These are phyloP conservation scores for Anagyrus pseudococci DNA, from an alignment of 2,888 invertebrate genomes.

Conservation along the genomic window DNA sequence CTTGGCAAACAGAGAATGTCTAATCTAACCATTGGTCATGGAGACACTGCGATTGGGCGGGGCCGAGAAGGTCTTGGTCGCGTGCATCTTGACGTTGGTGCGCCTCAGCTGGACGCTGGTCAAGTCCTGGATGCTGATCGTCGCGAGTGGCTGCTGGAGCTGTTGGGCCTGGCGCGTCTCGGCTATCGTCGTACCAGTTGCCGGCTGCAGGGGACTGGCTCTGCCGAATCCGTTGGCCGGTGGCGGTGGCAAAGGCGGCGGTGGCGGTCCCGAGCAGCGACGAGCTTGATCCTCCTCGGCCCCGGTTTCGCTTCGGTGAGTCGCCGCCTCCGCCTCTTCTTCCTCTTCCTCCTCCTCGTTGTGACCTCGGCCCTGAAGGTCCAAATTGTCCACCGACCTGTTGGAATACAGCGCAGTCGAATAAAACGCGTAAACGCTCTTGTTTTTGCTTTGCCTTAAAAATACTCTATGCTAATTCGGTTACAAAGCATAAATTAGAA, in stretches of 20 bases:
- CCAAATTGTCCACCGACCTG: constrained; percentile 60
- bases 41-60: constrained; percentile 77
- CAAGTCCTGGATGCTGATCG: constrained; percentile 87
- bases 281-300: constrained; percentile 33
- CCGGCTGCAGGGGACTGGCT: constrained; percentile 3
- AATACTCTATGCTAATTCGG: constrained; percentile 17
- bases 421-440: background rate
- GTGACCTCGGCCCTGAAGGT: constrained; percentile 50
- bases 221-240: constrained; percentile 48
- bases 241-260: constrained; percentile 60
- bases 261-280: constrained; percentile 36
- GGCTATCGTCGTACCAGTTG: constrained; percentile 19
- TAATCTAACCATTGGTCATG: constrained; percentile 62
- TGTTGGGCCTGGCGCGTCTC: constrained; percentile 57
- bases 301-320: background rate
- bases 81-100: constrained; percentile 73
- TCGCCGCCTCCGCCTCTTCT: constrained; percentile 18
- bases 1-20: constrained; percentile 15
- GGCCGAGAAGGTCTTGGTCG: constrained; percentile 85
- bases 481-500: constrained; percentile 34
- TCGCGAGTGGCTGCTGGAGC: constrained; percentile 79
- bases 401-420: background rate
- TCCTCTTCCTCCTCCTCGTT: constrained; percentile 26
- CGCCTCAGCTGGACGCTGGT: constrained; percentile 83
- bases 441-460: too few species aligned